Evolutionary conservation across 2,113 vertebrate species (phyloP).

Genomic region (Peromyscus californicus): DNA sequence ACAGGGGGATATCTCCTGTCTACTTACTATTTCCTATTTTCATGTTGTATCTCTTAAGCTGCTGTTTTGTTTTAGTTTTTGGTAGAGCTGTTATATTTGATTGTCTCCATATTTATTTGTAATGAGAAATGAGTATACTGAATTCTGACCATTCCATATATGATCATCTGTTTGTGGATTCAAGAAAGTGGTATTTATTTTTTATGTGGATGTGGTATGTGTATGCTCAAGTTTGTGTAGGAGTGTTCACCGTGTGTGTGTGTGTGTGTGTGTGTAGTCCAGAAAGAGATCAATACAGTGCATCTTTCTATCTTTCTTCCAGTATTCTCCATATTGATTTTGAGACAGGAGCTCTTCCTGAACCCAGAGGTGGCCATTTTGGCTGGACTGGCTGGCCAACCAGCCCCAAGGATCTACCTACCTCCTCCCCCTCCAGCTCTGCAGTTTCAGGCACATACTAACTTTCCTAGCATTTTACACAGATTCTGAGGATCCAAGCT

Average conservation of each 20-base stretch:
- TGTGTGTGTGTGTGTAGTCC: not conserved
- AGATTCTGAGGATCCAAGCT: not conserved
- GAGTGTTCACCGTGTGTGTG: not conserved
- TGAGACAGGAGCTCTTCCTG: not conserved
- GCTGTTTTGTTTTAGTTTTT: conserved; percentile 2
- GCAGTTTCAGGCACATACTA: not conserved
- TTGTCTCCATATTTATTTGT: conserved; percentile 14
- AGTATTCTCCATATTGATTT: not conserved
- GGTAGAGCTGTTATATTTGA: not conserved
- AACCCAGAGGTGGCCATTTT: not conserved
- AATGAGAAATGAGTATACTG: conserved; percentile 2
- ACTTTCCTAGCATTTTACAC: not conserved
- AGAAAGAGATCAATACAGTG: too few species aligned
- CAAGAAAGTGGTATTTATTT: not conserved
- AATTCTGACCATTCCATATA: conserved; percentile 9
- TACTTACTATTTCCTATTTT: conserved; percentile 15
- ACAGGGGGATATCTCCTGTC: not conserved
- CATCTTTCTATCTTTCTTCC: not conserved
- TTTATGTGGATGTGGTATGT: not conserved
- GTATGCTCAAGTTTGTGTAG: too few species aligned
- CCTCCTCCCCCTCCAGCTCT: too few species aligned
- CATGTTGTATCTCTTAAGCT: not conserved
- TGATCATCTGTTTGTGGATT: not conserved
- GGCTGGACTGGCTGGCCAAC: not conserved
- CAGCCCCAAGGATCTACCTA: not conserved